These are phyloP conservation scores for Tylochromis polylepis DNA, from an alignment of 2,113 vertebrate species.

Conservation along the genomic window DNA sequence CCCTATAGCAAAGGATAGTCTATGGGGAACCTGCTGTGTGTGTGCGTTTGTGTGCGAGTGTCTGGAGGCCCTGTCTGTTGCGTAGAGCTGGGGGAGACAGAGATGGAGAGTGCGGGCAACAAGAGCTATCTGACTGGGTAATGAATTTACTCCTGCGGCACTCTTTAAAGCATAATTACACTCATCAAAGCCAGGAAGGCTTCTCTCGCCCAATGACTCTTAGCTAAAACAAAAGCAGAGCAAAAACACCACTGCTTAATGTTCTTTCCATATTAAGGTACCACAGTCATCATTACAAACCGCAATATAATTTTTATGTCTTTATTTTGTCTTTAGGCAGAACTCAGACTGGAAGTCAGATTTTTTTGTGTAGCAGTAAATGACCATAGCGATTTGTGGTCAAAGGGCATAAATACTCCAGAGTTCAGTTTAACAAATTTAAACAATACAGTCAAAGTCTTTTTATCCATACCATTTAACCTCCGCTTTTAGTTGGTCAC, in stretches of 20 bases:
- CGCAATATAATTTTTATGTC: neutral
- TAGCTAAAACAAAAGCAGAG: constrained; percentile 61
- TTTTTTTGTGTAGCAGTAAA: neutral
- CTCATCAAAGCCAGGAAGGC: constrained; percentile 64
- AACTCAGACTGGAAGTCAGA: neutral
- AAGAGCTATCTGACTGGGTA: constrained; percentile 59
- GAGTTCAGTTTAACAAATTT: neutral
- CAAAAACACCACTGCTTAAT: constrained; percentile 6
- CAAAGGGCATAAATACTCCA: neutral
- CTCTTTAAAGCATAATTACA: constrained; percentile 72
- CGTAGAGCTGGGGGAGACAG: constrained; percentile 28
- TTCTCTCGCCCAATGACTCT: constrained; percentile 52
- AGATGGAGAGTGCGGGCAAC: constrained; percentile 35
- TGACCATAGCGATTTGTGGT: neutral
- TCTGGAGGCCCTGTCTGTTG: constrained; percentile 64
- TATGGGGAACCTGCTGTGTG: constrained; percentile 51
- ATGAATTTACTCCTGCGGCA: constrained; percentile 74
- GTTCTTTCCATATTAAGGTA: constrained; percentile 12
- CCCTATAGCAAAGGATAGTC: constrained; percentile 62
- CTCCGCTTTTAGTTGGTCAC: neutral
- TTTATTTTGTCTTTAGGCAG: neutral
- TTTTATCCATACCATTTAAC: neutral
- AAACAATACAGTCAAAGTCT: neutral
- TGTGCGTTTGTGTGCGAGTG: constrained; percentile 24
- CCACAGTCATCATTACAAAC: constrained; percentile 12